phyloP scores from a whole-genome alignment of 2,113 vertebrate genomes.

The Pristiophorus japonicus region DNA sequence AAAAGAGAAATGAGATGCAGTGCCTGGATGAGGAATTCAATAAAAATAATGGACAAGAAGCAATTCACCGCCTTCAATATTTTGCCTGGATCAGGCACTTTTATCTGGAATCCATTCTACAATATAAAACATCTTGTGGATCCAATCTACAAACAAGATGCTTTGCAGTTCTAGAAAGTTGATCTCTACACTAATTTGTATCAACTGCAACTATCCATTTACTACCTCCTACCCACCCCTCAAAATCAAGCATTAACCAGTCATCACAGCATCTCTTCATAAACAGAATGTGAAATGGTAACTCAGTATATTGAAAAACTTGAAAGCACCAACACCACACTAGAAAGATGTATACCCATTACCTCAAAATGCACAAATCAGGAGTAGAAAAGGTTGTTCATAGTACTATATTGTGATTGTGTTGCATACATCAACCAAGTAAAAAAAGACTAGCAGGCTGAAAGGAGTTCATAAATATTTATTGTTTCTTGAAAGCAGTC shows the following conservation, averaged over 20 bases:
- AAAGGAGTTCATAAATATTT: background rate
- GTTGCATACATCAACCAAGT: background rate
- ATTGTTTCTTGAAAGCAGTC: background rate
- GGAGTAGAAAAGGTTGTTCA: background rate
- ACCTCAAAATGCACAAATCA: background rate
- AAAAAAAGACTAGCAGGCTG: conserved; percentile 1
- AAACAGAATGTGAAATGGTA: too few species aligned
- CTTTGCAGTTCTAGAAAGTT: too few species aligned
- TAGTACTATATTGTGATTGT: background rate
- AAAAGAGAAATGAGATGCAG: too few species aligned
- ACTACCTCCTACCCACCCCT: background rate
- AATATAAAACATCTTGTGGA: background rate
- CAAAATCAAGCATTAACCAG: background rate
- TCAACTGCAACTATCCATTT: background rate
- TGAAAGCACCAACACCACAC: background rate
- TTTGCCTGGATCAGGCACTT: background rate
- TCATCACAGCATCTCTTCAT: background rate
- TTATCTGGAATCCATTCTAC: background rate
- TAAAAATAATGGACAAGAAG: background rate
- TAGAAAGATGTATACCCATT: background rate
- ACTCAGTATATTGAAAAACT: background rate
- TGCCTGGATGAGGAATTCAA: background rate
- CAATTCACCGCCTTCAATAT: background rate
- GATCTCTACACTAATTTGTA: background rate
- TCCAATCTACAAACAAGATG: too few species aligned